Percentiles rank a stretch among this genome's conserved stretches.
These are phyloP conservation scores for Miltochrista miniata DNA, from an alignment of 2,888 invertebrate species.

Conservation along the genomic window DNA sequence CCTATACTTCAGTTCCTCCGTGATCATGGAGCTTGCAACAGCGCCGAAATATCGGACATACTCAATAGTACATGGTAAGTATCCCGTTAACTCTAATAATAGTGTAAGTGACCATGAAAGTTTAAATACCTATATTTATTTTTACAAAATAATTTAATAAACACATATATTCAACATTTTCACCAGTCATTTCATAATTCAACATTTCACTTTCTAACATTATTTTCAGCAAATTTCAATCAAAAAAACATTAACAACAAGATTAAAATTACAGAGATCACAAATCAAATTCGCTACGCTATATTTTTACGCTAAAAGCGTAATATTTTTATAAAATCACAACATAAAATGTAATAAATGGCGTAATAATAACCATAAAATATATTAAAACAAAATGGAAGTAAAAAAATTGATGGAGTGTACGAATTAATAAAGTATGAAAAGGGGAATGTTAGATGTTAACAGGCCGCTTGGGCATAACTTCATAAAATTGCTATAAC, in stretches of 20 bases:
- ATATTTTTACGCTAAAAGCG: too few relatives aligned
- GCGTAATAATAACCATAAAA: background rate
- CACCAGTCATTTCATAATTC: too few relatives aligned
- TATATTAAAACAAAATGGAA: background rate
- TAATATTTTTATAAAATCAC: background rate
- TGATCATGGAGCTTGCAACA: too few relatives aligned
- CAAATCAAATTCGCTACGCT: background rate
- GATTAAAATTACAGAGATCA: background rate
- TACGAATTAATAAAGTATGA: slow-evolving; percentile 28
- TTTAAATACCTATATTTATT: too few relatives aligned
- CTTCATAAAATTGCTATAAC: slow-evolving; percentile 40
- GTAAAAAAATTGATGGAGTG: slow-evolving; percentile 13
- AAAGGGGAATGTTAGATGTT: slow-evolving; percentile 25
- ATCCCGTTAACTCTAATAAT: too few relatives aligned
- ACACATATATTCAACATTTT: too few relatives aligned
- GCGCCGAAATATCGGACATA: too few relatives aligned
- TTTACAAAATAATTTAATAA: too few relatives aligned
- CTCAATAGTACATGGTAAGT: too few relatives aligned
- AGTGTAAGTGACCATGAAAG: too few relatives aligned
- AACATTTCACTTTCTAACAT: background rate
- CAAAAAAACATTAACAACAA: background rate
- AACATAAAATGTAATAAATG: background rate
- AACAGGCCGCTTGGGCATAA: slow-evolving; percentile 27
- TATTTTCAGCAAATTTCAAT: background rate
- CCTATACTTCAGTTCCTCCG: too few relatives aligned